A percentile compares a stretch with the other conserved stretches of the same genome.
Evolutionary conservation across 1,140 invertebrate species (phyloP).

Genomic region (Cryptotermes secundus): DNA sequence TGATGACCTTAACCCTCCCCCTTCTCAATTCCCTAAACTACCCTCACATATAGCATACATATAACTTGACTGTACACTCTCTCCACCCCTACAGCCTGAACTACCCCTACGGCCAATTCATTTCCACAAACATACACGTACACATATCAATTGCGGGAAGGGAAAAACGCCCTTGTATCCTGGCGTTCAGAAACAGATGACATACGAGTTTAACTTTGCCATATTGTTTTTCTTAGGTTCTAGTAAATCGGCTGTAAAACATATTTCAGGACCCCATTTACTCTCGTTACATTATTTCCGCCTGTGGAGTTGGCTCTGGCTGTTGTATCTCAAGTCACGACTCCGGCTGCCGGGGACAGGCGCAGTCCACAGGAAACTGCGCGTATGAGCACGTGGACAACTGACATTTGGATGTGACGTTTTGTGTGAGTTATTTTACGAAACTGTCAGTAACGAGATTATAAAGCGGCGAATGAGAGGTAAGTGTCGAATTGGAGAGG

Average conservation of each 20-base stretch:
- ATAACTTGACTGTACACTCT: background rate
- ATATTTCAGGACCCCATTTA: background rate
- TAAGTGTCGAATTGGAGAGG: no score
- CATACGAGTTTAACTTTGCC: background rate
- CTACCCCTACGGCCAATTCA: background rate
- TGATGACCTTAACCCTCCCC: background rate
- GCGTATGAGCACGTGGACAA: background rate
- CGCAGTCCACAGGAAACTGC: background rate
- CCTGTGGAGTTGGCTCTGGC: background rate
- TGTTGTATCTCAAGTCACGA: background rate
- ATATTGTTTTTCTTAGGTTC: background rate
- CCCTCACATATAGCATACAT: background rate
- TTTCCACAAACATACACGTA: slow-evolving; percentile 7
- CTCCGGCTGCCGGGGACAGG: background rate
- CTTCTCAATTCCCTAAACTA: background rate
- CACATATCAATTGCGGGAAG: background rate
- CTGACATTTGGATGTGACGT: no score
- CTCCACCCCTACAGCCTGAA: no score
- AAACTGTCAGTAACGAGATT: no score
- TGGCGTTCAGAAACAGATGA: background rate
- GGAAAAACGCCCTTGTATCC: background rate
- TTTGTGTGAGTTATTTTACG: no score
- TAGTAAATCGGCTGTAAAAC: background rate
- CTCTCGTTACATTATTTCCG: background rate
- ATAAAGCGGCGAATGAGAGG: no score